A percentile compares a stretch with the other conserved stretches of the same genome.
These are phyloP conservation scores for Haemorhous mexicanus DNA, from an alignment of 2,113 vertebrate genomes.

Conservation along the genomic window DNA sequence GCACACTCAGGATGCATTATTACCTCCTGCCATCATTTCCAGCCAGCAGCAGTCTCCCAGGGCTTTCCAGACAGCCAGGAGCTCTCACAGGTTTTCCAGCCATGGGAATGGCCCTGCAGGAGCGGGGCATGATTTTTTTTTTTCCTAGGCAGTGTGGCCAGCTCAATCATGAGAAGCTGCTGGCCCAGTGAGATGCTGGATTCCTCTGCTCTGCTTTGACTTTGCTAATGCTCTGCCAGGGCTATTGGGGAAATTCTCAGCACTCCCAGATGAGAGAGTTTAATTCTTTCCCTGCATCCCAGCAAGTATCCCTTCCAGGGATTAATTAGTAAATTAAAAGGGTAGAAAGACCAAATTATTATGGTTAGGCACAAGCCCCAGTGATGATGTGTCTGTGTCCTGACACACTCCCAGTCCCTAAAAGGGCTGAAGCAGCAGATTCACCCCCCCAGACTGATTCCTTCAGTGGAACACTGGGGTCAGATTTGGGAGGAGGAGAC, in stretches of 20 bases:
- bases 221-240: not conserved
- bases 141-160: not conserved
- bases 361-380: not conserved
- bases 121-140: not conserved
- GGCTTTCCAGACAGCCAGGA: not conserved
- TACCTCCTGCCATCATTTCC: not conserved
- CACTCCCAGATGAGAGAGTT: not conserved
- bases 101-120: not conserved
- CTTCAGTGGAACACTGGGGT: not conserved
- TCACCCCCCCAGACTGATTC: accelerated
- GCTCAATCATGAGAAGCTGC: accelerated
- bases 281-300: not conserved
- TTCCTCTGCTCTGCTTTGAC: accelerated
- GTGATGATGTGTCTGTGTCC: not conserved
- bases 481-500: not conserved
- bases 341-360: not conserved
- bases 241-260: not conserved
- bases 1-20: not conserved
- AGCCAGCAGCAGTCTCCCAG: not conserved
- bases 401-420: not conserved
- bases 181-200: not conserved
- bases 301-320: not conserved
- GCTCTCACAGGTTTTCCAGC: not conserved
- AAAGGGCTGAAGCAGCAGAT: not conserved
- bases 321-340: constrained; percentile 47